Evolutionary conservation across 2,797 vertebrate species (phyloP).

Genomic region (Mastacembelus armatus): DNA sequence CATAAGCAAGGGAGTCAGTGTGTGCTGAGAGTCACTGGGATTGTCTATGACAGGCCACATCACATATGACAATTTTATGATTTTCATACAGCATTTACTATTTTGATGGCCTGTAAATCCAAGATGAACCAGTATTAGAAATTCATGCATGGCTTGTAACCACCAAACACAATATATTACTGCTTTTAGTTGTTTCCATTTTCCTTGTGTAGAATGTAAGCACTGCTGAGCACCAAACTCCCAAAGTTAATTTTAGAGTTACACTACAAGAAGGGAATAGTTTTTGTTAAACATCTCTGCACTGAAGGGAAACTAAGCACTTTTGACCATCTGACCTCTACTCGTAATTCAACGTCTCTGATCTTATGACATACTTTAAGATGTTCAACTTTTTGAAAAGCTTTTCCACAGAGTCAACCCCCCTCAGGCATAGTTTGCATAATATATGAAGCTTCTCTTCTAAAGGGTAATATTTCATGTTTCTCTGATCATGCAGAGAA

Average conservation of each 20-base stretch:
- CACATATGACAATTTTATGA: conserved; percentile 4
- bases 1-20: conserved; percentile 37
- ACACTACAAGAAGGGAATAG: background rate
- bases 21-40: conserved; percentile 9
- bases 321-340: conserved; percentile 11
- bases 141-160: background rate
- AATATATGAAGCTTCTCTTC: conserved; percentile 30
- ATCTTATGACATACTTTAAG: conserved; percentile 21
- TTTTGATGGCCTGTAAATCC: conserved; percentile 19
- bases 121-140: background rate
- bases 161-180: background rate
- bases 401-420: too few relatives aligned
- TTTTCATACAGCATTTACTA: conserved; percentile 30
- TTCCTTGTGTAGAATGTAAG: too few relatives aligned
- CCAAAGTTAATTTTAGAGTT: background rate
- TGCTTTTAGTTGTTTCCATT: background rate
- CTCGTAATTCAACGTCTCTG: conserved; percentile 23
- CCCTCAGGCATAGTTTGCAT: conserved; percentile 21
- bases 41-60: conserved; percentile 29
- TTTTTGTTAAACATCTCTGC: background rate
- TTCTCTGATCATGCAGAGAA: conserved; percentile 42
- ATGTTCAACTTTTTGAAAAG: conserved; percentile 27
- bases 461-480: conserved; percentile 20
- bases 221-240: background rate
- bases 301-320: background rate